Evolutionary conservation across 1,140 invertebrate genomes (phyloP).

Genomic region (Asbolus verrucosus): DNA sequence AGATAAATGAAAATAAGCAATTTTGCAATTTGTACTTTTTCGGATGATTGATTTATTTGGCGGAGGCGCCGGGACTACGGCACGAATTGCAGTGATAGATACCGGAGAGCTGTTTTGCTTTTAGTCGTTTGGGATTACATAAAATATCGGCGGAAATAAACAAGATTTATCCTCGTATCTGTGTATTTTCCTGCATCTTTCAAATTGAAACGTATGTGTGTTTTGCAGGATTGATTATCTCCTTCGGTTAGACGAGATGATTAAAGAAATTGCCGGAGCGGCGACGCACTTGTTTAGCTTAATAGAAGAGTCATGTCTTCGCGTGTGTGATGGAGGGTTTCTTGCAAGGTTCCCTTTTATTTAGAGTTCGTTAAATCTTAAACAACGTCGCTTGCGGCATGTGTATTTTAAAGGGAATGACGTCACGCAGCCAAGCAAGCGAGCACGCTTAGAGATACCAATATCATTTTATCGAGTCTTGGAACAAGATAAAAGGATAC

Average conservation of each 20-base stretch:
- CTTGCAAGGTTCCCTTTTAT: slow-evolving; percentile 4
- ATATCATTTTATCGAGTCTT: slow-evolving; percentile 44
- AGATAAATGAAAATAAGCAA: no score
- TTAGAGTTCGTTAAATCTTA: slow-evolving; percentile 36
- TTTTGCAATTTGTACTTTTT: slow-evolving; percentile 9
- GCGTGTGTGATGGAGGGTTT: neutral
- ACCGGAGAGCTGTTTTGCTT: slow-evolving; percentile 27
- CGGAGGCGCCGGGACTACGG: slow-evolving; percentile 5
- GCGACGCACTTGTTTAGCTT: neutral
- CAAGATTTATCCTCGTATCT: slow-evolving; percentile 26
- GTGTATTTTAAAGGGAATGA: slow-evolving; percentile 39
- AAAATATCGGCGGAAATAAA: slow-evolving; percentile 37
- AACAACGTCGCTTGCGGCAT: slow-evolving; percentile 32
- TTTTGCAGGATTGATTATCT: slow-evolving; percentile 1
- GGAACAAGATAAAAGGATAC: slow-evolving; percentile 43
- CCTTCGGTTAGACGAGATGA: neutral
- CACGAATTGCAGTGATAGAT: slow-evolving; percentile 12
- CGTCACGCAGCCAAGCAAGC: slow-evolving; percentile 33
- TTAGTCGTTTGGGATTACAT: slow-evolving; percentile 36
- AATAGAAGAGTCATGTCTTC: neutral
- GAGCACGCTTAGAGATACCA: slow-evolving; percentile 31
- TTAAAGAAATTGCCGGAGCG: slow-evolving; percentile 1
- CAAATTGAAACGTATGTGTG: slow-evolving; percentile 17
- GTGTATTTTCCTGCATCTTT: slow-evolving; percentile 24
- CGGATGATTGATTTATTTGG: slow-evolving; percentile 28